Evolutionary conservation across 2,888 invertebrate species (phyloP), one percentile per base, ranked within the genome.

Genomic region (Dysmachus trigonus): DNA sequence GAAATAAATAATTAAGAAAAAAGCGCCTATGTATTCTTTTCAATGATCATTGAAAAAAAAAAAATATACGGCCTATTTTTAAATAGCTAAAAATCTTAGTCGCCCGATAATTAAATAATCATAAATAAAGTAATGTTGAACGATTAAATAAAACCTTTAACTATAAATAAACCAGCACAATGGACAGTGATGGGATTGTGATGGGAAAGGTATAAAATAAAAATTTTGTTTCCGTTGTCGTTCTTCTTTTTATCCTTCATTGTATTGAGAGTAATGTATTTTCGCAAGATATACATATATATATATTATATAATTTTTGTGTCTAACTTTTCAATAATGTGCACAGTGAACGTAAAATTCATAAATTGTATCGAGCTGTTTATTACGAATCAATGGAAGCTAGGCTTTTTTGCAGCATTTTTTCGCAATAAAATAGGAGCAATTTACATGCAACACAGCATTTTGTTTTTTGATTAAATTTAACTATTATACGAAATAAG

Each of bases 151-250:
- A 85, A 53, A 76, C 41, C 72, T 86, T 87, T 81, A 83, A 71
- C 62, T 51, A 84, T 85, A 73, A 41, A 85, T 47, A 84, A 82
- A 88, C 88, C 88, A 87, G 86, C 88, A 88, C 88, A 88, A 86
- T 88, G 86, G 88, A 88, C 88, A 87, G 88, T 88, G 88, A 88
- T 88, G 88, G 88, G 88, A 88, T 87, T 87, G 79, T 86, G 53
- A 87, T 87, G 87, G 87, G 86, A 88, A 88, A 88, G 88, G 88
- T 87, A 88, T 87, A 86, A 88, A 88, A 87, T 87, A 47, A 47
- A 62, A 62, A 62, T 62, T 62, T 62, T 62, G 47, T 71, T 79
- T 35, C n/a, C 41, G 22, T 38, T 62, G n/a, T 82, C 33, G 53
- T 82, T 82, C 51, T n/a, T 81, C 53, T 18, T 33, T 53, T 53